phyloP scores from a whole-genome alignment of 2,113 vertebrate species.

The Trichechus manatus region DNA sequence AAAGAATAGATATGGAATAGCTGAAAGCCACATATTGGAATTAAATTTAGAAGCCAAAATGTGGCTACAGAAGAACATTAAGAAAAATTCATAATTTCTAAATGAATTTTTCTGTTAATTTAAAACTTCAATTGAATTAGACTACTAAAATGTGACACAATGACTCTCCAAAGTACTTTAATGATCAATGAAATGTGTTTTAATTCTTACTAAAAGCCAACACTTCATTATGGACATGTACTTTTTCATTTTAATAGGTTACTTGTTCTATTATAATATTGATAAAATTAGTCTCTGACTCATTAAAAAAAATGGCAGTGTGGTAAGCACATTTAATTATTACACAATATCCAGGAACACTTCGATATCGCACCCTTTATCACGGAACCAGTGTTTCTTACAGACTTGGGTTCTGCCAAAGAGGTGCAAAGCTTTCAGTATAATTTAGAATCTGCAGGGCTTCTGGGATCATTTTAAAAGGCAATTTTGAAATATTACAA shows the following conservation, averaged over 20 bases:
- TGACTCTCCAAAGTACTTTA: slow-evolving; percentile 34
- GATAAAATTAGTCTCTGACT: slow-evolving; percentile 47
- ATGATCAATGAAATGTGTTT: slow-evolving; percentile 45
- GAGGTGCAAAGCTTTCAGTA: slow-evolving; percentile 35
- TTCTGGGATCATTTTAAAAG: slow-evolving; percentile 65
- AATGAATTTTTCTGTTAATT: slow-evolving; percentile 58
- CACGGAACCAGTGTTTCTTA: slow-evolving; percentile 31
- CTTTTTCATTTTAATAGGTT: slow-evolving; percentile 5
- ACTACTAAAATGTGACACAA: slow-evolving; percentile 42
- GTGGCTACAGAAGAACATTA: slow-evolving; percentile 61
- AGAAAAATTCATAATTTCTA: slow-evolving; percentile 35
- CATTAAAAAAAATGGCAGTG: slow-evolving; percentile 64
- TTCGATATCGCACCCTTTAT: background rate
- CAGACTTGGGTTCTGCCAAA: slow-evolving; percentile 16
- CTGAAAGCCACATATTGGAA: slow-evolving; percentile 53
- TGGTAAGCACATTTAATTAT: slow-evolving; percentile 12
- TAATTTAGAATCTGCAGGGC: slow-evolving; percentile 43
- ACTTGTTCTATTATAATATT: background rate
- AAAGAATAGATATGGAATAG: slow-evolving; percentile 43
- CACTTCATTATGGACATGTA: background rate
- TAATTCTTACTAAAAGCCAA: slow-evolving; percentile 62
- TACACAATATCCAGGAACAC: background rate
- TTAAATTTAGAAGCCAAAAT: slow-evolving; percentile 57
- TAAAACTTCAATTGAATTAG: slow-evolving; percentile 25
- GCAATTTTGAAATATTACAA: slow-evolving; percentile 19